Evolutionary conservation across 2,113 vertebrate genomes (phyloP).

Genomic region (Tragelaphus scriptus): DNA sequence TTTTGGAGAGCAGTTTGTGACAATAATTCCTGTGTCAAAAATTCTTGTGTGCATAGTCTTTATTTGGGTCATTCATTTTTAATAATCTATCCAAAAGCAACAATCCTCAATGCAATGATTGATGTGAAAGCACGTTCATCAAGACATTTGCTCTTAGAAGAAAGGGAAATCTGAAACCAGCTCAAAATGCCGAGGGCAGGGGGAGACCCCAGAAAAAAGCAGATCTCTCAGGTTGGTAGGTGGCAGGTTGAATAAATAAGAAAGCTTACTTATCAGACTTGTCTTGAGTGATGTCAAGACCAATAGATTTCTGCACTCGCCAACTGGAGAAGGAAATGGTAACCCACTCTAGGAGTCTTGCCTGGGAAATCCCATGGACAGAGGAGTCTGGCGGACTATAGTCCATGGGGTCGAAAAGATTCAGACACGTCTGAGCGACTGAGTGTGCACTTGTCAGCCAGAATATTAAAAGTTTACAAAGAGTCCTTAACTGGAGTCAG

Average conservation of each 20-base stretch:
- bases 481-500: not conserved
- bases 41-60: not conserved
- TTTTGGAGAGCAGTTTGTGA: not conserved
- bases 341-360: not conserved
- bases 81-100: not conserved
- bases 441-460: not conserved
- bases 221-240: not conserved
- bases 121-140: not conserved
- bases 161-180: not conserved
- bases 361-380: not conserved
- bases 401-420: not conserved
- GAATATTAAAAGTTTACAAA: not conserved
- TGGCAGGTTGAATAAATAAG: not conserved
- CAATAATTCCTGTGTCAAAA: not conserved
- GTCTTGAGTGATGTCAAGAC: not conserved
- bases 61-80: not conserved
- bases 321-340: no score
- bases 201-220: not conserved
- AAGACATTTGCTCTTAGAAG: not conserved
- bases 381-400: not conserved
- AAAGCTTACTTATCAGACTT: not conserved
- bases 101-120: not conserved
- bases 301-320: accelerated
- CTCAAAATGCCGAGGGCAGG: not conserved
- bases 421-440: not conserved